Evolutionary conservation across 2,113 vertebrate genomes (phyloP), one percentile per base, ranked within the genome.

Genomic region (Hepsetus odoe): DNA sequence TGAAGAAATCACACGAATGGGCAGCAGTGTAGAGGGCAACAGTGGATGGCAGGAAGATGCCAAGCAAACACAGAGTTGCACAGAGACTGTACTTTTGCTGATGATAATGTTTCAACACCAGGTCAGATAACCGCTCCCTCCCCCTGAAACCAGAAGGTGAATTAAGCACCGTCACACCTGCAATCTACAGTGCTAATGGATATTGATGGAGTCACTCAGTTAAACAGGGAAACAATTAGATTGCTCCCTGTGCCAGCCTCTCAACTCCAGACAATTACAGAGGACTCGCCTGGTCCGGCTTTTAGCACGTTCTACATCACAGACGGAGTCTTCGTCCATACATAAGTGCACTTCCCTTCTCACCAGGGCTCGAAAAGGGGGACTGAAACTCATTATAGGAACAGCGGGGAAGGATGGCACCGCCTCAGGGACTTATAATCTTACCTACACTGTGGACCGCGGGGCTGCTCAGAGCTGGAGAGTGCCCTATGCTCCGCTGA

Each of bases 141-240:
- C 61, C 38, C 61, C 6, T 55, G 7, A 59, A 76, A 73, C n/a
- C 59, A 74, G 24, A 72, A 68, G 46, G 67, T 24, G 26, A 81
- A 74, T 76, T 72, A 85, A 81, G 62, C 59, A 83, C 59, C 49
- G 20, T 62, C 71, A 77, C 79, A 86, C 75, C 81, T 83, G 78
- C 64, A 77, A 74, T 84, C 59, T 62, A 72, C 71, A 66, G 59
- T 72, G 79, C 74, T 83, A 82, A 85, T 83, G 81, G 80, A 77
- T 80, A 84, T 82, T 77, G 82, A 87, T 80, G 82, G 72, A 69
- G 76, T 81, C 78, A 72, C 74, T 81, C 80, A 76, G 83, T 83
- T 83, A 74, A 81, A 77, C 66, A 81, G 76, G 53, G 40, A 78
- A 83, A 81, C 81, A 78, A 82, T 83, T 83, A 83, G 65, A 81